Evolutionary conservation across 1,140 invertebrate genomes (phyloP), one percentile per base, ranked within the genome.

Genomic region (Maniola jurtina): DNA sequence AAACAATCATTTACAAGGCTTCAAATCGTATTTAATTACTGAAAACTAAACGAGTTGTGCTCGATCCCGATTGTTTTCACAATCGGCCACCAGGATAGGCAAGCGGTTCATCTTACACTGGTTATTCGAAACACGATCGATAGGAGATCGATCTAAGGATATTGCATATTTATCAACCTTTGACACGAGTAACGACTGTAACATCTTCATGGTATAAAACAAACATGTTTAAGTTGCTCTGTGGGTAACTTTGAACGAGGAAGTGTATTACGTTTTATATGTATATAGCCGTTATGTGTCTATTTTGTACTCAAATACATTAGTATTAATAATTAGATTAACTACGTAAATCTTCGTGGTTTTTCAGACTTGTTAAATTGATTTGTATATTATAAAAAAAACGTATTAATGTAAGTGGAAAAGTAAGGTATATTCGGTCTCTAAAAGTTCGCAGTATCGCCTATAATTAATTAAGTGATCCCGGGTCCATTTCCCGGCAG

Each of bases 101-200:
- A 61, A 14, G 48, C 9, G 69, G 77, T 10, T 77, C 77, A 65
- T 34, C 6, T 42, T 73, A 45, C 1, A 56, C 6, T 80, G 83
- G 84, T 77, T 68, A 38, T 34, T 68, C 57, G 70, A 71, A 80
- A 80, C 84, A 86, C 81, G 80, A 84, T 87, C 87, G 84, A 89
- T 87, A 75, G 73, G 40, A 71, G 82, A 80, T 85, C 79, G 76
- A 85, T 83, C 77, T 75, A 48, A 70, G 81, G 82, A 84, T 89
- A 89, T 84, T 89, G 86, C 86, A 89, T 88, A 87, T 89, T 88
- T 89, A 88, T 87, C 87, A 89, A 89, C 87, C 87, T 89, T 84
- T 89, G 87, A 89, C 87, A 89, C 77, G 76, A 74, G 81, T 88
- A 88, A 89, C 82, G 76, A 87, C 81, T 80, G 80, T 86, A 86